Evolutionary conservation across 2,888 invertebrate species (phyloP).

Genomic region (Xanthorhoe designata): DNA sequence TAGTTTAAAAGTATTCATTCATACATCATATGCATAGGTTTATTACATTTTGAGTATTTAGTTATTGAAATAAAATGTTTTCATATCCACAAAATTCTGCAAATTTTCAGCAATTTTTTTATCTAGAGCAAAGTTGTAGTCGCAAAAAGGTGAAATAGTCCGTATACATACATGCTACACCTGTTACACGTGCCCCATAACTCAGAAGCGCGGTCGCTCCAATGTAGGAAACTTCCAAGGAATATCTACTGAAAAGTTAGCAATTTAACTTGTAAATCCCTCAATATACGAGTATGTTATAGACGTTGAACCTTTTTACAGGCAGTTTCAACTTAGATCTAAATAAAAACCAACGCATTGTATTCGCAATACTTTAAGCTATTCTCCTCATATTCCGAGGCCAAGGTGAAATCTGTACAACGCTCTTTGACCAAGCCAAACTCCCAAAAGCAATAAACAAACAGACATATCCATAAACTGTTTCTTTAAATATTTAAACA

Average conservation of each 20-base stretch:
- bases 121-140: slow-evolving; percentile 44
- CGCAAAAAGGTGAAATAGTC: slow-evolving; percentile 49
- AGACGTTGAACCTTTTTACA: background rate
- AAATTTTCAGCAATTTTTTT: slow-evolving; percentile 12
- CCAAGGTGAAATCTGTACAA: too few relatives aligned
- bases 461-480: slow-evolving; percentile 20
- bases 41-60: too few relatives aligned
- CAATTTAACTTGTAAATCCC: slow-evolving; percentile 27
- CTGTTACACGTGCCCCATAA: slow-evolving; percentile 55
- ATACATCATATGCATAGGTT: too few relatives aligned
- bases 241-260: slow-evolving; percentile 43
- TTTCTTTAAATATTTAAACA: slow-evolving; percentile 24
- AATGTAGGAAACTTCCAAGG: slow-evolving; percentile 36
- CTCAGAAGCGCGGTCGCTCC: slow-evolving; percentile 41
- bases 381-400: background rate
- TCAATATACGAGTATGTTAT: background rate
- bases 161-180: slow-evolving; percentile 51
- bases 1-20: too few relatives aligned
- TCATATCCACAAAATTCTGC: slow-evolving; percentile 16
- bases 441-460: slow-evolving; percentile 8
- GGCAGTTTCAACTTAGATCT: background rate
- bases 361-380: background rate
- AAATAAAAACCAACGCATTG: background rate
- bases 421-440: slow-evolving; percentile 11
- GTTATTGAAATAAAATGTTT: background rate